phyloP scores from a whole-genome alignment of 2,797 vertebrate genomes.

The Acrocephalus scirpaceus region DNA sequence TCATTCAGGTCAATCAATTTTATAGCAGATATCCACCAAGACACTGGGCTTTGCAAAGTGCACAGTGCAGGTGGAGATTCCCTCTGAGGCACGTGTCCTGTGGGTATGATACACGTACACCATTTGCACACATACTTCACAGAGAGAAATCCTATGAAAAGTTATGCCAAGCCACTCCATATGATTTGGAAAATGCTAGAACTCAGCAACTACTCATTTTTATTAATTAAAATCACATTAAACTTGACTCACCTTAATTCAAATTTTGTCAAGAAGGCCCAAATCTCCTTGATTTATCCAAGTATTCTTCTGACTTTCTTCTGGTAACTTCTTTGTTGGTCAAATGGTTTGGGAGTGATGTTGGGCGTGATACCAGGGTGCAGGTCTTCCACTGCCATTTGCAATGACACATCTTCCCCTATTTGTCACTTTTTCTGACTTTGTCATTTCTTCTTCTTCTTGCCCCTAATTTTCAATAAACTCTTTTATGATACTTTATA shows the following conservation, averaged over 20 bases:
- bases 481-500: neutral
- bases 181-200: neutral
- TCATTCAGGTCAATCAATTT: neutral
- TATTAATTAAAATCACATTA: neutral
- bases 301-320: neutral
- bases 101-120: fast-evolving
- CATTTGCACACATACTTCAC: neutral
- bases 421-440: neutral
- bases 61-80: neutral
- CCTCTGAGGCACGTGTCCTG: neutral
- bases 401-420: neutral
- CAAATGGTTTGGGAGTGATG: fast-evolving
- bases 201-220: neutral
- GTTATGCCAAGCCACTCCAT: neutral
- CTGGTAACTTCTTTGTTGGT: neutral
- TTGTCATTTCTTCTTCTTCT: neutral
- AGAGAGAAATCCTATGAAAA: neutral
- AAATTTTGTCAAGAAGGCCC: neutral
- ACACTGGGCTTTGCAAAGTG: neutral
- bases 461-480: neutral
- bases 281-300: neutral
- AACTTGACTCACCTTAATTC: neutral
- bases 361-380: fast-evolving
- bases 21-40: neutral
- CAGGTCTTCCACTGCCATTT: neutral